phyloP scores from a whole-genome alignment of 2,888 invertebrate genomes.

The Villa cingulata region DNA sequence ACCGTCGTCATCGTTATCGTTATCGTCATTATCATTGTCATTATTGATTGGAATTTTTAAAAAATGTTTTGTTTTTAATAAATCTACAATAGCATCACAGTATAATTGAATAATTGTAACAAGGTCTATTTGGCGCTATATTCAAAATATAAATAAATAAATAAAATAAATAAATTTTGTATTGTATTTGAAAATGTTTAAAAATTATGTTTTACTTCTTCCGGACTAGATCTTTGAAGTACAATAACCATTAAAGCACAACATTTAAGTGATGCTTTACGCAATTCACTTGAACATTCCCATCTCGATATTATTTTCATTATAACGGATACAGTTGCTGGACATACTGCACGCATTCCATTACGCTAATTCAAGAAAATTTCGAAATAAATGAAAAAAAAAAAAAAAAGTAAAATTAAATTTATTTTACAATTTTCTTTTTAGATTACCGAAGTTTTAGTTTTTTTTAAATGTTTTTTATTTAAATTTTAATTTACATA shows the following conservation, averaged over 20 bases:
- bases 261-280: constrained; percentile 39
- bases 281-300: constrained; percentile 33
- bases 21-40: too few species aligned
- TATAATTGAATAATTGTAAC: constrained; percentile 34
- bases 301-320: constrained; percentile 39
- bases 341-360: constrained; percentile 46
- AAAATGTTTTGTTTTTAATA: constrained; percentile 29
- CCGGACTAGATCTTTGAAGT: constrained; percentile 42
- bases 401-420: too few species aligned
- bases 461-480: too few species aligned
- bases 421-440: too few species aligned
- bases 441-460: too few species aligned
- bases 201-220: constrained; percentile 38
- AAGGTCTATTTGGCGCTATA: constrained; percentile 45
- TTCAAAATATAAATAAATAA: constrained; percentile 13
- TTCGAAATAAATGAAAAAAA: too few species aligned
- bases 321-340: constrained; percentile 45
- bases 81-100: constrained; percentile 32
- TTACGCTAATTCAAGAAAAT: constrained; percentile 40
- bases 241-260: constrained; percentile 43
- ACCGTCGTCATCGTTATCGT: constrained; percentile 19
- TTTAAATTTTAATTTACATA: too few species aligned
- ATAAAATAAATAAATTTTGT: background rate
- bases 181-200: background rate
- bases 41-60: constrained; percentile 14